Evolutionary conservation across 37 sponge, comb jelly and placozoan species (phyloP), one percentile per base, ranked within the genome.

Genomic region (Cladorhizidae sp.): DNA sequence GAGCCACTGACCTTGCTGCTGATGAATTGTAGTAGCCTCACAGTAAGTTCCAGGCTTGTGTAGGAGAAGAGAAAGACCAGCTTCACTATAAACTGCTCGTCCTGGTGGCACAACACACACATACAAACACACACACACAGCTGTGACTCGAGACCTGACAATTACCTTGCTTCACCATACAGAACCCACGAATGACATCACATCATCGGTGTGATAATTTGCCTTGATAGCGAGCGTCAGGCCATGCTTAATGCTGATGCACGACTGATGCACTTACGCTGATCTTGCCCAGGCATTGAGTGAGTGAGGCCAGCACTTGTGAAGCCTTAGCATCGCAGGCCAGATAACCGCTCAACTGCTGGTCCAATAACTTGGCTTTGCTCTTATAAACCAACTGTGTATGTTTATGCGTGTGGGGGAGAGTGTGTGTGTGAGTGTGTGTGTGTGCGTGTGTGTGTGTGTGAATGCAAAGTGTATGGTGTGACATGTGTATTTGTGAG

Each of bases 321-420:
- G 63, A 14, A 15, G 8, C 77, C n/a, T 71, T 59, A 1, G 31
- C 71, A 3, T 36, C 32, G n/a, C 12, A 22, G 2, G 1, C 45
- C 33, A 26, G 7, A 38, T 32, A 3, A 3, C 63, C 28, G 26
- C 49, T 37, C 65, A 74, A n/a, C n/a, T 38, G 26, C 49, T 35
- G 51, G 31, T 72, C 71, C 45, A 85, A 54, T 12, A 78, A 49
- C 73, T 70, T 20, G 17, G 86, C 72, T 40, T 85, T 75, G 38
- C 40, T 72, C 40, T 70, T 85, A 62, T 78, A 63, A 36, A 85
- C 86, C 59, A 85, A 50, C 86, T 85, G 62, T n/a, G n/a, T n/a
- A n/a, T n/a, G n/a, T n/a, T 79, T 85, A 29, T 61, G 62, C 28
- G 12, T 61, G 62, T 29, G 62, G 7, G 62, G 6, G 29, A 61